Evolutionary conservation across 1,140 invertebrate species (phyloP).

Genomic region (Matsumurasca onukii): DNA sequence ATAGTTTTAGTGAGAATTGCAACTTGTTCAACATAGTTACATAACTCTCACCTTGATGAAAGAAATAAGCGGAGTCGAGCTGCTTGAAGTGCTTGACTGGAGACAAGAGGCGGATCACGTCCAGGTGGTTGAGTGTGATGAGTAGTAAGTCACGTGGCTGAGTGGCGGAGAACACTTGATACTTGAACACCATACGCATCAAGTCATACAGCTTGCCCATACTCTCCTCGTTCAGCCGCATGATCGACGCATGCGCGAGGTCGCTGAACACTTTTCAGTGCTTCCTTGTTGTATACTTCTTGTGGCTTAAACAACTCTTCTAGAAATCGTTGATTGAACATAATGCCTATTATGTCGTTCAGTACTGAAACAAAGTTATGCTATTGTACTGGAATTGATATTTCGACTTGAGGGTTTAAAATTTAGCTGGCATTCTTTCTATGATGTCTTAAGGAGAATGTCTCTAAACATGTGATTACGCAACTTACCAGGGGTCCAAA

Average conservation of each 20-base stretch:
- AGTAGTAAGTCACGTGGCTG: slow-evolving; percentile 76
- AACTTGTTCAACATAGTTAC: too few species aligned
- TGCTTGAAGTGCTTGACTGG: slow-evolving; percentile 56
- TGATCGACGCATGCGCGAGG: slow-evolving; percentile 88
- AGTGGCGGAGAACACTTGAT: slow-evolving; percentile 70
- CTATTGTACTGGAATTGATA: too few species aligned
- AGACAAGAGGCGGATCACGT: slow-evolving; percentile 68
- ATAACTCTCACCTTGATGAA: too few species aligned
- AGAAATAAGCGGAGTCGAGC: slow-evolving; percentile 55
- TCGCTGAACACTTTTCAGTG: slow-evolving; percentile 72
- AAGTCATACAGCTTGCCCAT: slow-evolving; percentile 94
- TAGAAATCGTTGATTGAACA: slow-evolving; percentile 80
- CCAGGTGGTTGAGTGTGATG: slow-evolving; percentile 85
- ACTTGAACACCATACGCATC: slow-evolving; percentile 94
- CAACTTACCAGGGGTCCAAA: too few species aligned
- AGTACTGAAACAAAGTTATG: slow-evolving; percentile 64
- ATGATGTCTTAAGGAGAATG: too few species aligned
- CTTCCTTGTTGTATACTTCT: slow-evolving; percentile 62
- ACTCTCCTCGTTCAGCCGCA: slow-evolving; percentile 85
- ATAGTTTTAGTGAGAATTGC: too few species aligned
- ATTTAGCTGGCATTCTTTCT: too few species aligned
- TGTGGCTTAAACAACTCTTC: slow-evolving; percentile 78
- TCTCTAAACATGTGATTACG: too few species aligned
- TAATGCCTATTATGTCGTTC: slow-evolving; percentile 81
- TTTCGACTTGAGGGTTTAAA: too few species aligned